Percentiles rank a stretch among this genome's conserved stretches.
Evolutionary conservation across 2,797 vertebrate genomes (phyloP).

Genomic region (Lutjanus campechanus): DNA sequence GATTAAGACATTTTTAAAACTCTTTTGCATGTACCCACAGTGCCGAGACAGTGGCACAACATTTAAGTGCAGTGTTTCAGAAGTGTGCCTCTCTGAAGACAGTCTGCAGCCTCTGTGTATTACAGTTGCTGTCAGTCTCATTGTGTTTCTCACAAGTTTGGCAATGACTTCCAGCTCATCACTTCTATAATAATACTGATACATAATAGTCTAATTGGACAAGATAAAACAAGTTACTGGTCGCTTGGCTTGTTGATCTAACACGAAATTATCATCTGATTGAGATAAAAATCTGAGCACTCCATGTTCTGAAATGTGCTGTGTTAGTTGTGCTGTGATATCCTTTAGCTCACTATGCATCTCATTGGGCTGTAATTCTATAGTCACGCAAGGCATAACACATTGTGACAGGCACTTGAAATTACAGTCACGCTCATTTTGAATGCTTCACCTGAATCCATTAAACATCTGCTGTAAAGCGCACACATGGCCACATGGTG

Average conservation of each 20-base stretch:
- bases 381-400: slow-evolving; percentile 63
- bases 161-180: slow-evolving; percentile 35
- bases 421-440: slow-evolving; percentile 70
- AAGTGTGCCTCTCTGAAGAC: slow-evolving; percentile 3
- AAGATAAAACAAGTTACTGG: slow-evolving; percentile 62
- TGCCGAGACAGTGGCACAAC: slow-evolving; percentile 13
- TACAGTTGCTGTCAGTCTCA: slow-evolving; percentile 12
- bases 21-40: slow-evolving; percentile 24
- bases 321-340: slow-evolving; percentile 57
- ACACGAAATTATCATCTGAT: slow-evolving; percentile 51
- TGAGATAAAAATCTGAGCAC: slow-evolving; percentile 44
- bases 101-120: slow-evolving; percentile 8
- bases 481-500: slow-evolving; percentile 53
- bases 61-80: not conserved
- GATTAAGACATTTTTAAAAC: slow-evolving; percentile 60
- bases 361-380: slow-evolving; percentile 48
- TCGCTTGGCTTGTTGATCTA: slow-evolving; percentile 45
- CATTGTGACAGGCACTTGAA: slow-evolving; percentile 69
- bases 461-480: slow-evolving; percentile 66
- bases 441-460: slow-evolving; percentile 73
- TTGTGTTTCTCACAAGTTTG: slow-evolving; percentile 11
- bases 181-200: slow-evolving; percentile 33
- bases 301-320: slow-evolving; percentile 28
- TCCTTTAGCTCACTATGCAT: slow-evolving; percentile 47
- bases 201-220: slow-evolving; percentile 52